Conservation (phyloP, 2,113 vertebrate species). For the Egretta garzetta region DNA sequence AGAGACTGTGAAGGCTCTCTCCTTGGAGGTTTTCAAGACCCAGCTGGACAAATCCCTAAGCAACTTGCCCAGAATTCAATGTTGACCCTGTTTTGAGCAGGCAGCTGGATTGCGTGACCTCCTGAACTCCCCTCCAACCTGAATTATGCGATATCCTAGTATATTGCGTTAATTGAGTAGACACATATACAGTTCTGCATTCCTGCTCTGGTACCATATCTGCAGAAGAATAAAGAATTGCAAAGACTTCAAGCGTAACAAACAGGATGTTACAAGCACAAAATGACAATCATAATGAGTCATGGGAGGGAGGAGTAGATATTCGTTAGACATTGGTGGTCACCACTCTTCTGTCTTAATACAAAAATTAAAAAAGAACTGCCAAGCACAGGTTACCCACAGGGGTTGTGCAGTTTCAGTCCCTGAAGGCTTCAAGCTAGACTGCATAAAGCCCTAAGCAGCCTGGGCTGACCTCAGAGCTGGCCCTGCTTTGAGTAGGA, state of each 20-base stretch:
- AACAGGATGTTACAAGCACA: not conserved
- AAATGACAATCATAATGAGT: not conserved
- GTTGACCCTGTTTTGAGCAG: not conserved
- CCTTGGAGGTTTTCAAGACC: not conserved
- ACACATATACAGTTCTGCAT: not conserved
- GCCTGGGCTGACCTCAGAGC: not conserved
- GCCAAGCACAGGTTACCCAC: not conserved
- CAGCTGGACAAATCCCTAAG: not conserved
- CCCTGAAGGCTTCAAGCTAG: not conserved
- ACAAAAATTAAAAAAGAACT: not conserved
- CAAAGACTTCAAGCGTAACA: not conserved
- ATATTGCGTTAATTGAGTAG: not conserved
- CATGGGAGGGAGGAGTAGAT: not conserved
- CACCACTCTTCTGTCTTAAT: not conserved
- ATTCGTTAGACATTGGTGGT: not conserved
- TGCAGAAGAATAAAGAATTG: not conserved
- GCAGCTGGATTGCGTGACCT: not conserved
- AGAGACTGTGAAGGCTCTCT: not conserved
- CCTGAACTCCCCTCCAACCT: not conserved
- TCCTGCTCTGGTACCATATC: not conserved
- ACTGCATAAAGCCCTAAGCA: not conserved
- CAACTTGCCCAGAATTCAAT: not conserved
- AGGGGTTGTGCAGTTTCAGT: not conserved
- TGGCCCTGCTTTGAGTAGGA: not conserved
- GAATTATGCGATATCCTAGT: rapidly evolving